phyloP scores from a whole-genome alignment of 2,113 vertebrate genomes.

The Oncorhynchus nerka region DNA sequence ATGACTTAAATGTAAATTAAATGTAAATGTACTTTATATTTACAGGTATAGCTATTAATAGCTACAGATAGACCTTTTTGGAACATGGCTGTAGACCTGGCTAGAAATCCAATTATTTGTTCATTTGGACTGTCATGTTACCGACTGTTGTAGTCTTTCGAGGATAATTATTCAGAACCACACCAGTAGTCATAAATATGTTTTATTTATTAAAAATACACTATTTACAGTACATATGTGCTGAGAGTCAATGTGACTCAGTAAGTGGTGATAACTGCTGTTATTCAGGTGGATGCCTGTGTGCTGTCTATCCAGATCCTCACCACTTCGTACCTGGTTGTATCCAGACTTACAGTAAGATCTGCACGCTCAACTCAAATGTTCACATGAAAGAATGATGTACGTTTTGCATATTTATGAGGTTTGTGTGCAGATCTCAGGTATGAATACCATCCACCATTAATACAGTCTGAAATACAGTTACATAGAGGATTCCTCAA shows the following conservation, averaged over 20 bases:
- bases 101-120: not conserved
- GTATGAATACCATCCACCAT: not conserved
- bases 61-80: too few species aligned
- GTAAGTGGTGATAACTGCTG: conserved; percentile 20
- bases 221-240: conserved; percentile 18
- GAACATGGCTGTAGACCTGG: too few species aligned
- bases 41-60: too few species aligned
- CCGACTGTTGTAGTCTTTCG: too few species aligned
- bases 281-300: not conserved
- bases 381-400: too few species aligned
- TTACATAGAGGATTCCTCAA: too few species aligned
- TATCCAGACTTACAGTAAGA: too few species aligned
- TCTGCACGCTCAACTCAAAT: too few species aligned
- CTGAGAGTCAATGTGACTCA: conserved; percentile 56
- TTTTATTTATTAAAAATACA: conserved; percentile 30
- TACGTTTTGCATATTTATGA: too few species aligned
- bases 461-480: not conserved
- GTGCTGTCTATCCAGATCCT: conserved; percentile 6
- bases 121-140: not conserved
- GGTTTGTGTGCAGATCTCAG: not conserved
- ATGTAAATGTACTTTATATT: too few species aligned
- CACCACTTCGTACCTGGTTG: not conserved
- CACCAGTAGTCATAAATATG: not conserved
- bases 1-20: too few species aligned
- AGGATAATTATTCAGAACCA: not conserved